A percentile compares a stretch with the other conserved stretches of the same genome.
phyloP scores from a whole-genome alignment of 1,140 invertebrate genomes.

The Ceratitis capitata region DNA sequence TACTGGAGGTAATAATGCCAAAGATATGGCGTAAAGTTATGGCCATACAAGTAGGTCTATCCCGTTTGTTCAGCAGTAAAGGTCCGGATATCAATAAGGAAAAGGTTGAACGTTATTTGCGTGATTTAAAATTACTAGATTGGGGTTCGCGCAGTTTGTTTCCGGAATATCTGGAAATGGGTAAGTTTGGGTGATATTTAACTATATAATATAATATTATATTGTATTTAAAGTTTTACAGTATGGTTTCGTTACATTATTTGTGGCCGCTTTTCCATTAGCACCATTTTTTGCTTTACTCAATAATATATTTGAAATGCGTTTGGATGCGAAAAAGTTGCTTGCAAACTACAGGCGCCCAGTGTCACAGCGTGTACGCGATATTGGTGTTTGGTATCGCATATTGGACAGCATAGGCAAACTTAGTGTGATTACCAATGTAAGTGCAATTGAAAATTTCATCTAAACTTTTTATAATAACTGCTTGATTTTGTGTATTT shows the following conservation, averaged over 20 bases:
- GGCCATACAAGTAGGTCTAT: constrained; percentile 68
- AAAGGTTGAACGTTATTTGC: constrained; percentile 80
- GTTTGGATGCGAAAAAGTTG: constrained; percentile 87
- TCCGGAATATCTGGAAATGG: constrained; percentile 98
- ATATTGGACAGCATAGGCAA: constrained; percentile 91
- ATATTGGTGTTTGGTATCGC: constrained; percentile 93
- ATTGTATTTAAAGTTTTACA: constrained; percentile 73
- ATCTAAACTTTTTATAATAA: constrained; percentile 23
- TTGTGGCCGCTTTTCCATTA: constrained; percentile 89
- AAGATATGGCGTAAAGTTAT: constrained; percentile 79
- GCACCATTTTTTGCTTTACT: constrained; percentile 88
- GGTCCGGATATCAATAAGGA: constrained; percentile 60
- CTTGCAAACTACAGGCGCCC: constrained; percentile 85
- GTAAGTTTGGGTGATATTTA: constrained; percentile 67
- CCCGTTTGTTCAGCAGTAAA: constrained; percentile 51
- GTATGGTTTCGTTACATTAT: constrained; percentile 91
- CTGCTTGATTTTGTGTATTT: constrained; percentile 51
- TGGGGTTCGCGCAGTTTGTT: constrained; percentile 93
- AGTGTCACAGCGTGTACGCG: constrained; percentile 82
- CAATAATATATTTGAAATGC: constrained; percentile 91
- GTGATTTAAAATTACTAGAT: constrained; percentile 89
- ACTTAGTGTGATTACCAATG: constrained; percentile 92
- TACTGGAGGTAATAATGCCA: constrained; percentile 82
- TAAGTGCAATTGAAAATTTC: constrained; percentile 68
- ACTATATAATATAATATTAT: neutral